phyloP scores from a whole-genome alignment of 30 jellyfish, hydroid and myxozoan genomes.

The Chironex yamaguchii region DNA sequence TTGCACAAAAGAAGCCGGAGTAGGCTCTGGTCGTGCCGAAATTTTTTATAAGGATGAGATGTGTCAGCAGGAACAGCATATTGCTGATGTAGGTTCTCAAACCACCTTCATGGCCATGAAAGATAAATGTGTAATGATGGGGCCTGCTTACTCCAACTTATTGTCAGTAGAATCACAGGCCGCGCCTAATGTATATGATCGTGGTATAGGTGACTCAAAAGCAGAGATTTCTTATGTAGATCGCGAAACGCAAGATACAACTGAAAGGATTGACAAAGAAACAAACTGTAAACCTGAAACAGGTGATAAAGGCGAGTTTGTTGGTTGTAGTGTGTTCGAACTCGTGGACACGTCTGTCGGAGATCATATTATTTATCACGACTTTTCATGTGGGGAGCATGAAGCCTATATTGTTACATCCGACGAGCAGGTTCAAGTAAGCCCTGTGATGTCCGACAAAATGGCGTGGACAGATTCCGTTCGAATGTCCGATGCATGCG shows the following conservation, averaged over 20 bases:
- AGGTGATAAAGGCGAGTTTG: constrained; percentile 9
- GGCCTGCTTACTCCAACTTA: constrained; percentile 58
- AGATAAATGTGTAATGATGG: constrained; percentile 37
- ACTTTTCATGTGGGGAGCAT: constrained; percentile 88
- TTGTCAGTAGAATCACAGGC: constrained; percentile 32
- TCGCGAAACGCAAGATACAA: constrained; percentile 27
- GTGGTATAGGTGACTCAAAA: constrained; percentile 76
- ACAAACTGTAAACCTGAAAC: neutral
- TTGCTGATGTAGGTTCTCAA: constrained; percentile 45
- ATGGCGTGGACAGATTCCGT: constrained; percentile 20
- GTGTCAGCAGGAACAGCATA: constrained; percentile 27
- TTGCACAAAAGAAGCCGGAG: constrained; percentile 14
- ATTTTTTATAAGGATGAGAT: constrained; percentile 10
- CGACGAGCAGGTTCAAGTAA: constrained; percentile 25
- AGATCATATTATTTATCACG: constrained; percentile 18
- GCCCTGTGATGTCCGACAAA: neutral
- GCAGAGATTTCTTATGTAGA: constrained; percentile 27
- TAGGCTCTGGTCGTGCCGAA: constrained; percentile 48
- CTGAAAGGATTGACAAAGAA: constrained; percentile 3
- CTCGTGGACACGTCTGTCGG: constrained; percentile 1
- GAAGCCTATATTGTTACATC: constrained; percentile 29
- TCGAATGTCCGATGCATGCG: neutral
- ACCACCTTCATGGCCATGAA: neutral
- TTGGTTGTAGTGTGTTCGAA: constrained; percentile 41
- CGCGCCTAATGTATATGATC: constrained; percentile 27